These are phyloP conservation scores for Macrophya annulata DNA, from an alignment of 2,888 invertebrate species.

Conservation along the genomic window DNA sequence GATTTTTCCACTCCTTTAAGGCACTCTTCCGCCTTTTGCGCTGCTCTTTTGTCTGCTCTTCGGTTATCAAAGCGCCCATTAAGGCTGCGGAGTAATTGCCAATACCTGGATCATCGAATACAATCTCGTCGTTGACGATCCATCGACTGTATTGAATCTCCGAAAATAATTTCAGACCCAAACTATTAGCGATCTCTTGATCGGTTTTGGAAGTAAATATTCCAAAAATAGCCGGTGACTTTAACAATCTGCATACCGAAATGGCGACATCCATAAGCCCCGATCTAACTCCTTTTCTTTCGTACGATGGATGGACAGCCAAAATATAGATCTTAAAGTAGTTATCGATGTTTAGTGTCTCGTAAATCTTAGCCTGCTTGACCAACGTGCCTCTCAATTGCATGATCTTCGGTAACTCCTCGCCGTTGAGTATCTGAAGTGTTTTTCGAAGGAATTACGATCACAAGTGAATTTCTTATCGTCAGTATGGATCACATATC, in stretches of 20 bases:
- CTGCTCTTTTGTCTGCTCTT: constrained; percentile 49
- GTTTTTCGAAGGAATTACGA: not conserved
- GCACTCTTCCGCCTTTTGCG: not conserved
- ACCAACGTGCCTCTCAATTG: constrained; percentile 66
- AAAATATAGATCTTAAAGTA: constrained; percentile 68
- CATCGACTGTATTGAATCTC: constrained; percentile 80
- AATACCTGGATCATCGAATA: constrained; percentile 80
- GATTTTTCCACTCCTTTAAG: not conserved
- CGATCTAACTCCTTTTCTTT: constrained; percentile 64
- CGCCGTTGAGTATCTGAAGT: constrained; percentile 67
- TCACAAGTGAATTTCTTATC: not conserved
- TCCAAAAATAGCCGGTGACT: constrained; percentile 66
- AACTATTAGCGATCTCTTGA: constrained; percentile 65
- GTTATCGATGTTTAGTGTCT: constrained; percentile 60
- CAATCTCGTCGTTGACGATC: constrained; percentile 77
- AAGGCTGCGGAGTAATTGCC: constrained; percentile 80
- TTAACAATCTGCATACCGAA: constrained; percentile 64
- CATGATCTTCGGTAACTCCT: constrained; percentile 67
- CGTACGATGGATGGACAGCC: constrained; percentile 73
- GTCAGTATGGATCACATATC: too few species aligned
- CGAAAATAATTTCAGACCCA: constrained; percentile 65
- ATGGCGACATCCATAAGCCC: constrained; percentile 67
- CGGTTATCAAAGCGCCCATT: constrained; percentile 67
- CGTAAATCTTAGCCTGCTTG: constrained; percentile 65
- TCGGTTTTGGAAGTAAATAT: constrained; percentile 69